Conservation (phyloP, 2,797 vertebrate species). For the Dermochelys coriacea region DNA sequence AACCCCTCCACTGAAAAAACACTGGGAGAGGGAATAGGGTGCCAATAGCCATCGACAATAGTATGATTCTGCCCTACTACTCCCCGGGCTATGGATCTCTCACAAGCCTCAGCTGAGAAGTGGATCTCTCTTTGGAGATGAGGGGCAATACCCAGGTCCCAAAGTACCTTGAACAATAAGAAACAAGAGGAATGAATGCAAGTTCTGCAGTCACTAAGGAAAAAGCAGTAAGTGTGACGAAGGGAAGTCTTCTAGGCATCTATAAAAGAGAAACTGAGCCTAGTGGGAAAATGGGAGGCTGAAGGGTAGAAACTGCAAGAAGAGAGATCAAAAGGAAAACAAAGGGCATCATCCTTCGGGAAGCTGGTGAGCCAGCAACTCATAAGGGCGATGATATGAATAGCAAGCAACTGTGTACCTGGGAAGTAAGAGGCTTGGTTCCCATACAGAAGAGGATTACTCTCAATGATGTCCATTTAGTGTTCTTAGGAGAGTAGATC, state of each 20-base stretch:
- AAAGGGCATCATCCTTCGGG: neutral
- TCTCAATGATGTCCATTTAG: neutral
- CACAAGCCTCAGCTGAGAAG: slow-evolving; percentile 36
- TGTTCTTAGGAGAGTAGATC: neutral
- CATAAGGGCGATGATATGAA: neutral
- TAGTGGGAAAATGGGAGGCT: accelerated
- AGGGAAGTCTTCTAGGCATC: neutral
- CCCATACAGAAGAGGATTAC: neutral
- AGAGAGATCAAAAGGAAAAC: neutral
- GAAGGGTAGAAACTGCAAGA: neutral
- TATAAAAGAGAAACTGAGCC: neutral
- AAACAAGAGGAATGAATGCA: slow-evolving; percentile 43
- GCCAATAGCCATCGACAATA: neutral
- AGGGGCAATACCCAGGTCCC: slow-evolving; percentile 40
- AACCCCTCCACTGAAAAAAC: neutral
- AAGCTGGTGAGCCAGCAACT: neutral
- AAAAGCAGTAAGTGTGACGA: slow-evolving; percentile 42
- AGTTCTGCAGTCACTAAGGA: slow-evolving; percentile 13
- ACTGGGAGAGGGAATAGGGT: neutral
- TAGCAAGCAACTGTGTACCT: neutral
- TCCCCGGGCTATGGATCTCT: neutral
- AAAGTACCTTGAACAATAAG: slow-evolving; percentile 54
- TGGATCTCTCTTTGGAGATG: slow-evolving; percentile 15
- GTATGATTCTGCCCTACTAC: neutral
- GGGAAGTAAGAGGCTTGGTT: neutral